Base-by-base conservation (phyloP, 2,113 vertebrate species). In the Zeus faber region DNA sequence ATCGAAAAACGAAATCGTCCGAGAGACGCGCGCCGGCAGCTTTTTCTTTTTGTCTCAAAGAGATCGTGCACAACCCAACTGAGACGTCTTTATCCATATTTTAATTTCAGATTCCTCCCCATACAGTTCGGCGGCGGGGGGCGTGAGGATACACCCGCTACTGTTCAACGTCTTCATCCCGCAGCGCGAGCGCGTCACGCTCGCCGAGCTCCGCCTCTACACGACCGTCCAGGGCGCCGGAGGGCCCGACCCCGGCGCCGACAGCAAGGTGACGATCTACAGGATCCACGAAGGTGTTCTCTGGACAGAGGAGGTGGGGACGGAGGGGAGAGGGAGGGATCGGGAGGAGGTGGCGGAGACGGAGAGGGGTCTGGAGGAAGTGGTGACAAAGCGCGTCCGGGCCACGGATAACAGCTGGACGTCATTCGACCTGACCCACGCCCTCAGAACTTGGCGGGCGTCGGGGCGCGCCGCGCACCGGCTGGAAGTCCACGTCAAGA, bases 131-230 rank as follows among this genome's bases (percentile, higher is more conserved):
- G 89, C 82, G 27, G 48, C 82, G 8, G 74, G 70, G 0, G 91
- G 91, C 6, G 74, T 91, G 6, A 86, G 89, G 78, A 93, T 86
- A 61, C 91, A 92, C 61, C 91, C 91, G 0, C 91, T 99, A 3
- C 85, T 94, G 2, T 99, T 99, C 85, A 99, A 99, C 0, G 77
- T 98, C 47, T 96, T 95, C 25, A 81, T 97, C 62, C 94, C 92
- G 60, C 91, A 87, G 54, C 90, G 94, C 0, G 96, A 99, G 70
- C 90, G 85, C 5, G 78, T 99, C 68, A 87, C 89, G 64, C 86
- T 89, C 76, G 95, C 94, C 0, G 93, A 99, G 77, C 92, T 99
- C 33, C 90, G 88, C 45, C 88, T 99, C 53, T 94, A 94, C 76
- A 91, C 92, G 0, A 62, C 94, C 72, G 89, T 95, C 47, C 85